These are phyloP conservation scores for Ahaetulla prasina DNA, from an alignment of 2,113 vertebrate species.

Conservation along the genomic window DNA sequence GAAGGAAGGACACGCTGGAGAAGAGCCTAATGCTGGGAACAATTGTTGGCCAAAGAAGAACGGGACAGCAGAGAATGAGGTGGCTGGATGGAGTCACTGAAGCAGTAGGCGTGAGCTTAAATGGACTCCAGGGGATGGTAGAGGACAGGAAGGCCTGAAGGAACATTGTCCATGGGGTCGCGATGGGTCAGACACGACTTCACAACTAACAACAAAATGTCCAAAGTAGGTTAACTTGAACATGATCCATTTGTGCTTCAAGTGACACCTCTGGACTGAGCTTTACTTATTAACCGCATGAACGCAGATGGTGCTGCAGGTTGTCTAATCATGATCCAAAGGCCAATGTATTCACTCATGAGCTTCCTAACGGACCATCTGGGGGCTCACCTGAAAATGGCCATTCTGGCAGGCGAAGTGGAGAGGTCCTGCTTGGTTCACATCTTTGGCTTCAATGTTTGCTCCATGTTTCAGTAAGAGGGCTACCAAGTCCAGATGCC, in stretches of 20 bases:
- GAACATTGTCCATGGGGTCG: too few relatives aligned
- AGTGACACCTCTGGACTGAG: neutral
- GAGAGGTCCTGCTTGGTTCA: slow-evolving; percentile 77
- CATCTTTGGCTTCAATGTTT: slow-evolving; percentile 68
- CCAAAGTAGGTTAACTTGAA: neutral
- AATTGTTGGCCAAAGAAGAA: too few relatives aligned
- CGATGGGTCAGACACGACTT: too few relatives aligned
- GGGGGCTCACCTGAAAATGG: slow-evolving; percentile 78
- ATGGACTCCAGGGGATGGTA: too few relatives aligned
- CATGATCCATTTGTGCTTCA: neutral
- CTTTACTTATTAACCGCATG: neutral
- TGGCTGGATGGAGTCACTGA: too few relatives aligned
- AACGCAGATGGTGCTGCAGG: neutral
- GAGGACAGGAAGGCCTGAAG: too few relatives aligned
- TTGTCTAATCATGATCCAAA: neutral
- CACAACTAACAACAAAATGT: neutral
- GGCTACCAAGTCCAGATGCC: slow-evolving; percentile 67
- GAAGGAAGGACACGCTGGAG: too few relatives aligned
- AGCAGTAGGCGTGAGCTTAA: too few relatives aligned
- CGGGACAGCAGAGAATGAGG: too few relatives aligned
- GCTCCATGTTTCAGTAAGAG: slow-evolving; percentile 83
- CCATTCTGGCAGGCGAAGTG: slow-evolving; percentile 89
- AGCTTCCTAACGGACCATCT: neutral
- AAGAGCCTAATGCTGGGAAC: too few relatives aligned
- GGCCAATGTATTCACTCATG: neutral